Evolutionary conservation across 1,140 invertebrate species (phyloP), one percentile per base, ranked within the genome.

Genomic region (Sminthurides bifidus): DNA sequence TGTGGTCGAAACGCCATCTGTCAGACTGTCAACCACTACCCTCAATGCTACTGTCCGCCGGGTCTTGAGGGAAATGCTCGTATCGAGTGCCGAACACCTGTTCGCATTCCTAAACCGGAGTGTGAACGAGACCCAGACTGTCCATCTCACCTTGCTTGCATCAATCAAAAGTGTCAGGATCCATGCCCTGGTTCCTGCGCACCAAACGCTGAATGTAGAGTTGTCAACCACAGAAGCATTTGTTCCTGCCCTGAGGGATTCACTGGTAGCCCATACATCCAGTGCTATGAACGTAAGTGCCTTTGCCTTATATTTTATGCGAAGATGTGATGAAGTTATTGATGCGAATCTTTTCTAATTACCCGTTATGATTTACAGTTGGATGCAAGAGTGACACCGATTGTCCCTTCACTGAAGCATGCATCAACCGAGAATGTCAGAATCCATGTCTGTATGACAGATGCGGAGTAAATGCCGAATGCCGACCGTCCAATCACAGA

Each of bases 301-400:
- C 30, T 44, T 17, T 44, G 33, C n/a, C n/a, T 35, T 35, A 10
- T n/a, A 35, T 35, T 35, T 35, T 35, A 35, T n/a, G 10, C 10
- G 33, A 35, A 35, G n/a, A 10, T 43, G 8, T 43, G 6, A 6
- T 43, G 6, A 19, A 43, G 6, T n/a, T n/a, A n/a, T n/a, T n/a
- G n/a, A n/a, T n/a, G 30, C 21, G 27, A 44, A 5, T 43, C 44
- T 50, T 52, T 50, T 52, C 23, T 19, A 55, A 53, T 51, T 49
- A 54, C 61, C 48, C 54, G 53, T 41, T 66, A 59, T 63, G 58
- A 24, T 59, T 69, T 74, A 27, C 68, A 85, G 80, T 89, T 64
- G 87, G 89, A 65, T 94, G 90, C 68, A 78, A 85, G 59, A 80
- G 79, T 52, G 86, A 92, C 67, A 81, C 81, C 27, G 88, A 92